Evolutionary conservation across 2,888 invertebrate genomes (phyloP).

Genomic region (Drosophila prostipennis): DNA sequence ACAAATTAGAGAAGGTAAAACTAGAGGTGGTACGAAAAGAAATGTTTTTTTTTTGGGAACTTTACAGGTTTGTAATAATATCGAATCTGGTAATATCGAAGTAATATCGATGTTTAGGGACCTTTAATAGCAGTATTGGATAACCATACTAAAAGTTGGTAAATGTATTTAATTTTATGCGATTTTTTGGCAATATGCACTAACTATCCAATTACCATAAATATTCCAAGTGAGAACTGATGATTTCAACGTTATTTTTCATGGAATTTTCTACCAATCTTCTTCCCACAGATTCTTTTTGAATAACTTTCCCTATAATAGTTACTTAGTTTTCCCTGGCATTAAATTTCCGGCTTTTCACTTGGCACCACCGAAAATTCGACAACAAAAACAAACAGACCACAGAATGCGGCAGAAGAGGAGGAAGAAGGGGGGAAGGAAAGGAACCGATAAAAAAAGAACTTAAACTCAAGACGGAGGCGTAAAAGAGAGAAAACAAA

Average conservation of each 20-base stretch:
- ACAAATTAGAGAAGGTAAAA: no score
- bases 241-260: no score
- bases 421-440: not conserved
- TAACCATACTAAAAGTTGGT: no score
- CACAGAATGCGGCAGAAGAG: constrained; percentile 14
- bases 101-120: not conserved
- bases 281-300: not conserved
- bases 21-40: no score
- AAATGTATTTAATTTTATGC: not conserved
- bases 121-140: not conserved
- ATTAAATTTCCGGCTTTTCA: constrained; percentile 39
- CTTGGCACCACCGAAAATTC: constrained; percentile 24
- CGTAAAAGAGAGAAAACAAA: constrained; percentile 30
- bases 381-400: constrained; percentile 33
- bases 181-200: no score
- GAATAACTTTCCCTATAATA: constrained; percentile 33
- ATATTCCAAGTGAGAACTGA: no score
- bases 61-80: no score
- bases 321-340: constrained; percentile 6
- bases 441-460: constrained; percentile 14
- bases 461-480: constrained; percentile 23
- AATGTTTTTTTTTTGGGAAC: no score
- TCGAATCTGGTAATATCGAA: no score
- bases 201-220: no score
- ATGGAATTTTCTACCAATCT: not conserved